Percentiles rank a stretch among this genome's conserved stretches.
phyloP scores from a whole-genome alignment of 2,888 invertebrate species.

The Ennomos fuscantarius region DNA sequence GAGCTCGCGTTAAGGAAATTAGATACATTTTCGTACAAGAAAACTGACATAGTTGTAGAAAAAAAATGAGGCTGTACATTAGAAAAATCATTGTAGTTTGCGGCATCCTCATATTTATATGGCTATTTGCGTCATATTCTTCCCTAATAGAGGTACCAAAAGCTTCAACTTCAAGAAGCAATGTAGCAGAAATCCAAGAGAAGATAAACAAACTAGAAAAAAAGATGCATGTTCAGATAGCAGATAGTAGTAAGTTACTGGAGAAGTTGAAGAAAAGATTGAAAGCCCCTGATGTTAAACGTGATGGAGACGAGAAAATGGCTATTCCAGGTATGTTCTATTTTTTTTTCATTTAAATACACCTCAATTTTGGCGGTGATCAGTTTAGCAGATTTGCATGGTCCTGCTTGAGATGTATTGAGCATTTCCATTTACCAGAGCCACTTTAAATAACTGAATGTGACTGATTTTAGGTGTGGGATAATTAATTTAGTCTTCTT shows the following conservation, averaged over 20 bases:
- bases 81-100: constrained; percentile 59
- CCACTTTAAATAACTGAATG: too few relatives aligned
- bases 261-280: constrained; percentile 57
- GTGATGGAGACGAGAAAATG: constrained; percentile 33
- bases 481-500: too few relatives aligned
- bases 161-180: constrained; percentile 34
- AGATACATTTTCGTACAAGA: constrained; percentile 27
- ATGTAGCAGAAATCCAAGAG: constrained; percentile 53
- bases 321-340: constrained; percentile 26
- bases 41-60: constrained; percentile 31
- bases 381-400: too few relatives aligned
- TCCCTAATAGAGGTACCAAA: constrained; percentile 58
- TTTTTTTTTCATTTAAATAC: neutral
- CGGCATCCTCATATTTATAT: constrained; percentile 54
- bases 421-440: too few relatives aligned
- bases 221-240: constrained; percentile 56
- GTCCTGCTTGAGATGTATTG: too few relatives aligned
- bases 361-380: too few relatives aligned
- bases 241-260: constrained; percentile 61
- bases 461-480: too few relatives aligned
- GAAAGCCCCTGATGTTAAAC: constrained; percentile 42
- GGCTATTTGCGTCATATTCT: constrained; percentile 64
- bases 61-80: constrained; percentile 75
- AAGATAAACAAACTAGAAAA: constrained; percentile 58
- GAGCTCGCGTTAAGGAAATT: constrained; percentile 20